Evolutionary conservation across 2,113 vertebrate species (phyloP), one percentile per base, ranked within the genome.

Genomic region (Hypomesus transpacificus): DNA sequence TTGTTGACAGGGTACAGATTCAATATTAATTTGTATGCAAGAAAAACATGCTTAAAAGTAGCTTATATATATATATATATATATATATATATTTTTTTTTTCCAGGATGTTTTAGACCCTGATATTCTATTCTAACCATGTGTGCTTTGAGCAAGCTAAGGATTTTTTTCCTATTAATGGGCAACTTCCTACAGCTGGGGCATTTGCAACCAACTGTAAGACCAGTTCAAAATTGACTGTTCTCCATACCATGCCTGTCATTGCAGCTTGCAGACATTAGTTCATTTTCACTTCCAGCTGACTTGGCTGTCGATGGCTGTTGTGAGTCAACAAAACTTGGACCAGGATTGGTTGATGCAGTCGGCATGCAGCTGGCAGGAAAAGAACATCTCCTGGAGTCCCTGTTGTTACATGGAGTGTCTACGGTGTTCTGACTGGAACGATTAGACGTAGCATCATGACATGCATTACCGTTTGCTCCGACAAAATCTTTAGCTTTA

Each of bases 351-450:
- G 77, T 26, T 22, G 77, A 80, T 0, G 69, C 24, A 20, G 52
- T 71, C 9, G 79, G 71, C 21, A 68, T 21, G 11, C 75, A 52
- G 60, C 71, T 72, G 2, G 56, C 60, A 67, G 87, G 86, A 73
- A 89, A 80, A 2, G 73, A 75, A 72, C 84, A 90, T 64, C 76
- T 86, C 31, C 75, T 85, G 8, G 52, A 46, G 8, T 79, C 75
- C 0, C 14, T 17, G 14, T 58, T 82, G 34, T 75, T 74, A 16
- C 52, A 61, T 34, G 76, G 14, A 34, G 31, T 34, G 31, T 34
- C 5, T 34, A 34, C 31, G 31, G 31, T 34, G 31, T 34, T 8
- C 31, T 34, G 31, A 34, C 31, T 6, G 31, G 31, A 34, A 34
- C 31, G 31, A 34, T 34, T 34, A 34, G 5, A 6, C 4, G 31